Evolutionary conservation across 2,888 invertebrate genomes (phyloP).

Genomic region (Mechanitis mazaeus): DNA sequence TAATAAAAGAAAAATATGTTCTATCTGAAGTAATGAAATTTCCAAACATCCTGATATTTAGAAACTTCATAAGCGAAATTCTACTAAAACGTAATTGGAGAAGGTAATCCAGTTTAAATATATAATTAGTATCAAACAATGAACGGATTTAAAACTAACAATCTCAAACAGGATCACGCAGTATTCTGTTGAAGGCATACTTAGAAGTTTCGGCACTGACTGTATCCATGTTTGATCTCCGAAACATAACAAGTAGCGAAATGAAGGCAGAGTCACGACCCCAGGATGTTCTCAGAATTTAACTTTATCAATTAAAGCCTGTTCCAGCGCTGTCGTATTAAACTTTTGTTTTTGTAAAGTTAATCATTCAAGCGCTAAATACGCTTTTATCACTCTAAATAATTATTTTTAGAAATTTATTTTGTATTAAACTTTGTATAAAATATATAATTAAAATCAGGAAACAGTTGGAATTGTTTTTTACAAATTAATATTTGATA

Average conservation of each 20-base stretch:
- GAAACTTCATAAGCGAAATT: too few relatives aligned
- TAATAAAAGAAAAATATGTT: too few relatives aligned
- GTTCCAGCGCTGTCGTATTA: constrained; percentile 9
- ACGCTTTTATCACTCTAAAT: constrained; percentile 2
- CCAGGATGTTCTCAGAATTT: constrained; percentile 9
- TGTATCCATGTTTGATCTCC: constrained; percentile 5
- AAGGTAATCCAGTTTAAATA: too few relatives aligned
- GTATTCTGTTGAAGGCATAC: not conserved
- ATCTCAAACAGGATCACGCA: too few relatives aligned
- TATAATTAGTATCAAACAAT: too few relatives aligned
- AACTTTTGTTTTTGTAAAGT: constrained; percentile 23
- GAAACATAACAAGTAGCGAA: constrained; percentile 5
- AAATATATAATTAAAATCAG: not conserved
- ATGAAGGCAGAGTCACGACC: constrained; percentile 8
- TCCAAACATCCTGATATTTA: too few relatives aligned
- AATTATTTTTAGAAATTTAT: not conserved
- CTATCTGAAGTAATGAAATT: too few relatives aligned
- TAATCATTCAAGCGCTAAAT: constrained; percentile 21
- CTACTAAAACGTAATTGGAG: too few relatives aligned
- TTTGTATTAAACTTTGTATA: not conserved
- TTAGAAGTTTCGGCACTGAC: not conserved
- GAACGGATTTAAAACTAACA: too few relatives aligned
- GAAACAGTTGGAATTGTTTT: not conserved
- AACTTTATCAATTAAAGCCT: constrained; percentile 26
- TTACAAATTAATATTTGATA: not conserved